These are phyloP conservation scores for Microtus oregoni DNA, from an alignment of 2,113 vertebrate species.

Conservation along the genomic window DNA sequence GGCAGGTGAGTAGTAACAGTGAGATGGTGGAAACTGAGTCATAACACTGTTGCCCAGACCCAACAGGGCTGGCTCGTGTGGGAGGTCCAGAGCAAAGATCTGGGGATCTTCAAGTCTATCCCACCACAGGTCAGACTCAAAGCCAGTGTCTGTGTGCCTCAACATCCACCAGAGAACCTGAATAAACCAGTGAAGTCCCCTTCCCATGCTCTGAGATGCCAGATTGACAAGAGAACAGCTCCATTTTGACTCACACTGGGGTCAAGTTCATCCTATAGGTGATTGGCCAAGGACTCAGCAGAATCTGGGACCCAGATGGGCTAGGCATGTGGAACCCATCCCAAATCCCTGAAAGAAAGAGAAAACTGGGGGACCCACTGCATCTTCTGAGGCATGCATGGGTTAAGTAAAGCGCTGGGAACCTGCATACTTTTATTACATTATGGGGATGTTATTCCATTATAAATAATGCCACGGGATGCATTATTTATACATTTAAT, in stretches of 20 bases:
- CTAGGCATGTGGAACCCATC: background rate
- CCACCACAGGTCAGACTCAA: background rate
- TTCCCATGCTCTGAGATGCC: background rate
- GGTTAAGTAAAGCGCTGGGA: slow-evolving; percentile 82
- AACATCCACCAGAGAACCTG: background rate
- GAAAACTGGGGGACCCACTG: background rate
- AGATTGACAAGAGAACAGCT: background rate
- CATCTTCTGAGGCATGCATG: slow-evolving; percentile 67
- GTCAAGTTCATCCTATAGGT: background rate
- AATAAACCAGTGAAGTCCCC: background rate
- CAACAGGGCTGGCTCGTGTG: background rate
- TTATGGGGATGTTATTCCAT: slow-evolving; percentile 86
- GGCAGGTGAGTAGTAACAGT: background rate
- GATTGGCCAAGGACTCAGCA: background rate
- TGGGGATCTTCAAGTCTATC: background rate
- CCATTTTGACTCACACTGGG: background rate
- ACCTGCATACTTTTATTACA: slow-evolving; percentile 84
- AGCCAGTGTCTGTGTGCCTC: background rate
- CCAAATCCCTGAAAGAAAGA: slow-evolving; percentile 20
- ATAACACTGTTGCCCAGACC: background rate
- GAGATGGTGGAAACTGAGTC: background rate
- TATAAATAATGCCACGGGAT: slow-evolving; percentile 88
- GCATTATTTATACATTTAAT: slow-evolving; percentile 91
- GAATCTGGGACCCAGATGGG: background rate
- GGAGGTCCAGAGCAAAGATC: background rate